Evolutionary conservation across 2,888 invertebrate species (phyloP).

Genomic region (Blera fallax): DNA sequence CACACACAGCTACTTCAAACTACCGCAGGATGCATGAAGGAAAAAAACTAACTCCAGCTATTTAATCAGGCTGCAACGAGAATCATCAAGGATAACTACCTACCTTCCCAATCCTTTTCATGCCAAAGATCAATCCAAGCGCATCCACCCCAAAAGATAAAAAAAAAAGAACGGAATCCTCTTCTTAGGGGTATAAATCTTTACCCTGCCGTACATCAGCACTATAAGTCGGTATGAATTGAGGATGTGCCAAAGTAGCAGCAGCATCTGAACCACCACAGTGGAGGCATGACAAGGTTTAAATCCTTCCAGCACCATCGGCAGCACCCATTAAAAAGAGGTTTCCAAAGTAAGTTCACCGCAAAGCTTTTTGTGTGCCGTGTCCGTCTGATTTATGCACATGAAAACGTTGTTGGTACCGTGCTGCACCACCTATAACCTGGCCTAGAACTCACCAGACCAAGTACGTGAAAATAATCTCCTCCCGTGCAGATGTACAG

Average conservation of each 20-base stretch:
- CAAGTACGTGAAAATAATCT: slow-evolving; percentile 71
- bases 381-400: slow-evolving; percentile 74
- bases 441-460: slow-evolving; percentile 46
- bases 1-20: slow-evolving; percentile 54
- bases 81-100: slow-evolving; percentile 72
- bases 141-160: slow-evolving; percentile 33
- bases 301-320: slow-evolving; percentile 45
- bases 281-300: slow-evolving; percentile 53
- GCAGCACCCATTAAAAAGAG: slow-evolving; percentile 70
- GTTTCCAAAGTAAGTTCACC: slow-evolving; percentile 74
- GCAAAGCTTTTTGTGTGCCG: slow-evolving; percentile 74
- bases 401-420: slow-evolving; percentile 69
- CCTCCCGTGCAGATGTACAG: slow-evolving; percentile 62
- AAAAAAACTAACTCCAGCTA: slow-evolving; percentile 35
- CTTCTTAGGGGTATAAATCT: slow-evolving; percentile 60
- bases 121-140: slow-evolving; percentile 66
- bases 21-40: slow-evolving; percentile 46
- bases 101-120: slow-evolving; percentile 16
- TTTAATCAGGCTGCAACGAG: slow-evolving; percentile 72
- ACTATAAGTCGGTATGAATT: slow-evolving; percentile 70
- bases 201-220: slow-evolving; percentile 55
- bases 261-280: slow-evolving; percentile 4
- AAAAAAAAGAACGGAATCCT: slow-evolving; percentile 23
- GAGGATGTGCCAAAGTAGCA: slow-evolving; percentile 69
- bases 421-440: slow-evolving; percentile 47